Base-by-base conservation (phyloP, 2,888 invertebrate species). In the Xestia xanthographa region DNA sequence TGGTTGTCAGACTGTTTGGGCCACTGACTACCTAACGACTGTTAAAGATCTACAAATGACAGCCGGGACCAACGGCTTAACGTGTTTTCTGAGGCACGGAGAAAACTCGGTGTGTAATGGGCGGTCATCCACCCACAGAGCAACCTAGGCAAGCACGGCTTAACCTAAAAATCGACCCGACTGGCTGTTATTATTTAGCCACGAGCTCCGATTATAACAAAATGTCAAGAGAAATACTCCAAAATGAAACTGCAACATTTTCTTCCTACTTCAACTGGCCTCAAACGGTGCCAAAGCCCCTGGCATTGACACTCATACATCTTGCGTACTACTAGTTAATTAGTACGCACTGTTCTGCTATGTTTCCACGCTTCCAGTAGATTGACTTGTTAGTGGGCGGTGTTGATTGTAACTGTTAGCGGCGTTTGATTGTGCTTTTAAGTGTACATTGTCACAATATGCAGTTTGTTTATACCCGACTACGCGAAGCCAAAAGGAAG, bases 221-320 rank as follows among this genome's bases (percentile, higher is more conserved):
- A 38, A 65, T 11, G 5, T 17, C 34, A 41, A 56, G 12, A 65
- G n/a, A 66, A 50, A 50, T 62, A 66, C 41, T 29, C 20, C 45
- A 14, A 76, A 76, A 62, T 62, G 22, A 45, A 66, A 34, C n/a
- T 22, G 43, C 14, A 56, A 63, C 22, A 63, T 83, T 79, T 63
- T 77, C 78, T 83, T 77, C 83, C 83, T 77, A 63, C 29, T 53
- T 17, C 58, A 71, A 65, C 75, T 63, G 72, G 66, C 82, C 62
- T 65, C 60, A 76, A 43, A n/a, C 69, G 38, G 14, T 83, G 82
- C 82, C 85, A 83, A 72, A 76, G 72, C 71, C 77, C 82, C 62
- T 85, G 82, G 45, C 86, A 85, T 82, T 85, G 82, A 82, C 85
- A 80, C 65, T 73, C 58, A 41, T 72, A 63, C 29, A 72, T 72